A percentile compares a stretch with the other conserved stretches of the same genome.
phyloP scores from a whole-genome alignment of 2,797 vertebrate species.

The Oreochromis mossambicus region DNA sequence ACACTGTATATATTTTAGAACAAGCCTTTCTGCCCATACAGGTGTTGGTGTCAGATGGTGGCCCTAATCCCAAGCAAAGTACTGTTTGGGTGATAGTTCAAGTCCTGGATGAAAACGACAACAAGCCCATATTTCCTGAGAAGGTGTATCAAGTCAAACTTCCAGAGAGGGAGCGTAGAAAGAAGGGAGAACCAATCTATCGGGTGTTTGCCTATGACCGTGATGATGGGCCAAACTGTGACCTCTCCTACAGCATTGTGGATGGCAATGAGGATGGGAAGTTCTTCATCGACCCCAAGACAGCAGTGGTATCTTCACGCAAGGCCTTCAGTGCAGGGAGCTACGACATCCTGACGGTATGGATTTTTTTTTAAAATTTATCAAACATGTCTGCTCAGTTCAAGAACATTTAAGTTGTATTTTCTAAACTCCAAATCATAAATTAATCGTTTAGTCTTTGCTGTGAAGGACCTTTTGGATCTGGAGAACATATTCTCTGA shows the following conservation, averaged over 20 bases:
- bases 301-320: conserved; percentile 89
- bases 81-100: conserved; percentile 91
- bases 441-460: background rate
- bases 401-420: background rate
- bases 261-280: conserved; percentile 93
- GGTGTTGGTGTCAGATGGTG: conserved; percentile 90
- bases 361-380: background rate
- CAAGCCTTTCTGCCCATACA: conserved; percentile 43
- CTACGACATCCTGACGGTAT: conserved; percentile 94
- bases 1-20: background rate
- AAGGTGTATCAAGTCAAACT: conserved; percentile 94
- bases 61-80: conserved; percentile 82
- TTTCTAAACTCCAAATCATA: background rate
- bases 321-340: conserved; percentile 90
- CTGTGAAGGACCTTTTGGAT: background rate
- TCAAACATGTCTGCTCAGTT: background rate
- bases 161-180: conserved; percentile 89
- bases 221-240: conserved; percentile 90
- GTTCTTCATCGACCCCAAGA: conserved; percentile 96
- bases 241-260: conserved; percentile 91
- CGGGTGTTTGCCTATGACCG: conserved; percentile 91
- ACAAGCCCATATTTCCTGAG: conserved; percentile 91
- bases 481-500: background rate
- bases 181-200: conserved; percentile 90
- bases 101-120: conserved; percentile 95